A percentile compares a stretch with the other conserved stretches of the same genome.
These are phyloP conservation scores for Mormyrus proboscirostris DNA, from an alignment of 2,797 vertebrate species.

Conservation along the genomic window DNA sequence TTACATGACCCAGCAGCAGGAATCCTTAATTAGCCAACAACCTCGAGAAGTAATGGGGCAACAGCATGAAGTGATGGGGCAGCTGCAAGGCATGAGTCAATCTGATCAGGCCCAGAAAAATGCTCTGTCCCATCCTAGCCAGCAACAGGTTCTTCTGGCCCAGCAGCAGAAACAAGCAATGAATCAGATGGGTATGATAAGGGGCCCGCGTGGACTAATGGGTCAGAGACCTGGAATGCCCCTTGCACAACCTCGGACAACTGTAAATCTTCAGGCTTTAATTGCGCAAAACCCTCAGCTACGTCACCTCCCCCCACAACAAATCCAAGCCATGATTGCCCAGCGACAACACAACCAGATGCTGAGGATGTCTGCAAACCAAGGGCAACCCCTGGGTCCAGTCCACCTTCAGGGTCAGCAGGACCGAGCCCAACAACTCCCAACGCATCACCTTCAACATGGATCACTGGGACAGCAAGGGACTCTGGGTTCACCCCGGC, in stretches of 20 bases:
- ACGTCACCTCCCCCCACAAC: slow-evolving; percentile 84
- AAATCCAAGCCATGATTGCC: slow-evolving; percentile 85
- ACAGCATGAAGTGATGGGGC: slow-evolving; percentile 41
- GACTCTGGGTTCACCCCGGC: slow-evolving; percentile 47
- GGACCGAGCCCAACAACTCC: slow-evolving; percentile 54
- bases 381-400: slow-evolving; percentile 52
- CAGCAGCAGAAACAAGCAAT: slow-evolving; percentile 69
- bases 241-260: slow-evolving; percentile 72
- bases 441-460: slow-evolving; percentile 57
- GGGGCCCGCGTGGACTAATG: slow-evolving; percentile 66
- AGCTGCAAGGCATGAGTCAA: slow-evolving; percentile 49
- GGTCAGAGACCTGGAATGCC: slow-evolving; percentile 58
- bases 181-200: slow-evolving; percentile 53
- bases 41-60: slow-evolving; percentile 55
- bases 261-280: slow-evolving; percentile 80
- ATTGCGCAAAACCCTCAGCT: slow-evolving; percentile 93
- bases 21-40: slow-evolving; percentile 52
- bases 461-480: slow-evolving; percentile 53
- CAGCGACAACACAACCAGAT: slow-evolving; percentile 86
- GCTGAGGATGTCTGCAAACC: slow-evolving; percentile 66
- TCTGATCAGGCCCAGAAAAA: slow-evolving; percentile 49
- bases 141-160: slow-evolving; percentile 58
- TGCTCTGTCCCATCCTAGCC: slow-evolving; percentile 50
- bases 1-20: slow-evolving; percentile 45
- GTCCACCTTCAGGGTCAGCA: slow-evolving; percentile 27